Evolutionary conservation across 2,888 invertebrate genomes (phyloP), one percentile per base, ranked within the genome.

Genomic region (Caradrina clavipalpis): DNA sequence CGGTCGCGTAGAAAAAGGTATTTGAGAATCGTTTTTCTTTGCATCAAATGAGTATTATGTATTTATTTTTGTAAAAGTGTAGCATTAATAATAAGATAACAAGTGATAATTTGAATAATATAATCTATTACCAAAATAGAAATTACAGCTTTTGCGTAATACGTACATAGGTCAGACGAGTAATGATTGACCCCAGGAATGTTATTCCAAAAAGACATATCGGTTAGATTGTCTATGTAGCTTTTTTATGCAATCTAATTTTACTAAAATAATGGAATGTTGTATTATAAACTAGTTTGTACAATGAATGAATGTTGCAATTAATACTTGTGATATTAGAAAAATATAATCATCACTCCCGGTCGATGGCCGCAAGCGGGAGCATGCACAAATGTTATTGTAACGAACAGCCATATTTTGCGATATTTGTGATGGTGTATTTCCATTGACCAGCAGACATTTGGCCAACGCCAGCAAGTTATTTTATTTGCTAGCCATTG

Each of bases 321-420:
- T 92, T 89, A 88, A 90, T 89, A 86, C 88, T 93, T 95, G 95
- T 95, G 95, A 95, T 95, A 95, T 93, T 95, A 95, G 95, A 84
- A 82, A 88, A 88, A 85, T 88, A 87, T 89, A 83, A 87, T 86
- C 86, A 87, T 85, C 70, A 69, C 73, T 81, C 83, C 81, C 74
- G 76, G 80, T 81, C 66, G 68, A 75, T 57, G 81, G 59, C 73
- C 73, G 69, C 81, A 76, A 69, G 79, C 69, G 83, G 82, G 83
- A 82, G 86, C 73, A 89, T 91, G 93, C 95, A 95, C 94, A 95
- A 94, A 93, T 87, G 87, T 91, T 89, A 88, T 80, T 90, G 92
- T 90, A 89, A 93, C 89, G 87, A 89, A 87, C 93, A 93, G 95
- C 95, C 95, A 95, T 95, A 95, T 95, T 94, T 93, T 91, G 90